Evolutionary conservation across 2,113 vertebrate species (phyloP), one percentile per base, ranked within the genome.

Genomic region (Ciconia maguari): DNA sequence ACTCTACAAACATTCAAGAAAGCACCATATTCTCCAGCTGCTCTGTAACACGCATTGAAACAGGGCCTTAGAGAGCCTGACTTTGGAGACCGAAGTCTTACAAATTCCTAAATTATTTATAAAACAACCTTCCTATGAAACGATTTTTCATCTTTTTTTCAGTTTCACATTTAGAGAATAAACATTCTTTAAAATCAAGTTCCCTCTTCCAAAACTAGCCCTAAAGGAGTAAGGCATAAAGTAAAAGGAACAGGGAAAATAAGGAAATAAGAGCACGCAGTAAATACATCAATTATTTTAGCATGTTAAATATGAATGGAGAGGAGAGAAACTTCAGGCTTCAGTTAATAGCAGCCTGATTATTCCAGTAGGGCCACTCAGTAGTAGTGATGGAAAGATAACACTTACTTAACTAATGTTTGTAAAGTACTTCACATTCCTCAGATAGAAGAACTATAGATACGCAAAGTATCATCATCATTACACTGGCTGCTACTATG

Each of bases 361-460:
- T 87, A 94, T 87, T 94, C 91, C 94, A 95, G 96, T 26, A 95
- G 85, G 87, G 81, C 84, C 70, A 94, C 90, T 94, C 90, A 69
- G 64, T 52, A 76, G 54, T 14, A 60, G 48, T 60, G 89, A 97
- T 89, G 62, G 82, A 93, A 91, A 91, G 95, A 95, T 87, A 96
- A 52, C 79, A 74, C 87, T 89, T 82, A 55, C 82, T 81, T 88
- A 95, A 94, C 61, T 57, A 9, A 64, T 85, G 83, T 80, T 93
- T 89, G 64, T 25, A 9, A 94, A 93, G 81, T 48, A 78, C 41
- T 96, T 94, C 21, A 51, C 92, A 94, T 91, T 97, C 79, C 79
- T 96, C 76, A 92, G 95, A 89, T 49, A 71, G 61, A 85, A 83
- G 52, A 36, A 21, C 58, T 81, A 22, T 0, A 94, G 91, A 88